A percentile compares a stretch with the other conserved stretches of the same genome.
Conservation (phyloP, 1,140 invertebrate genomes). For the Bombus waltoni region DNA sequence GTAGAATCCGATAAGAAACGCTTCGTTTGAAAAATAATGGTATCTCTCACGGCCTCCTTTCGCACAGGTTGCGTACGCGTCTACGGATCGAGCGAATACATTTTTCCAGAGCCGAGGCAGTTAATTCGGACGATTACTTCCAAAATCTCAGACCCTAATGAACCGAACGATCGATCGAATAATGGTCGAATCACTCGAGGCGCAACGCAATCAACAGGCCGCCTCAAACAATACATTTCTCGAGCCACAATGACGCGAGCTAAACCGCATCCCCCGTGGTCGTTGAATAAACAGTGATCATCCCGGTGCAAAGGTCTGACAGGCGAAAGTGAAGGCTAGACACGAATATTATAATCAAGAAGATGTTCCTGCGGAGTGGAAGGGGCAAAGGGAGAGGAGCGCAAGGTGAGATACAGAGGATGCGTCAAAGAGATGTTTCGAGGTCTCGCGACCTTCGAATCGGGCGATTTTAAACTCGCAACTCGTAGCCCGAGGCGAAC, state of each 20-base stretch:
- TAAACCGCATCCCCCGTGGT: neutral
- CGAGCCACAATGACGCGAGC: neutral
- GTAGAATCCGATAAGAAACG: too few relatives aligned
- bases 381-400: neutral
- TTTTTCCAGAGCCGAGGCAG: too few relatives aligned
- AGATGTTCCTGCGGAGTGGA: neutral
- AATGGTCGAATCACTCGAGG: neutral
- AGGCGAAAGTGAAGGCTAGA: constrained; percentile 14
- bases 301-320: neutral
- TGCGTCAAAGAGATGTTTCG: constrained; percentile 9
- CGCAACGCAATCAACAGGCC: neutral
- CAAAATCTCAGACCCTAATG: neutral
- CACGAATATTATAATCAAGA: constrained; percentile 11
- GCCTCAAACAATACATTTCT: neutral
- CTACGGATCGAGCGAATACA: too few relatives aligned
- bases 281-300: constrained; percentile 15
- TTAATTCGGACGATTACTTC: neutral
- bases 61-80: too few relatives aligned
- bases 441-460: constrained; percentile 27
- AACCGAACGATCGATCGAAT: neutral
- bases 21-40: too few relatives aligned
- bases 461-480: constrained; percentile 51
- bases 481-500: constrained; percentile 49
- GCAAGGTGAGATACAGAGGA: neutral
- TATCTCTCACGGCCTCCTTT: too few relatives aligned